A percentile compares a stretch with the other conserved stretches of the same genome.
Conservation (phyloP, 2,797 vertebrate genomes). For the Mormyrops boulengeri region DNA sequence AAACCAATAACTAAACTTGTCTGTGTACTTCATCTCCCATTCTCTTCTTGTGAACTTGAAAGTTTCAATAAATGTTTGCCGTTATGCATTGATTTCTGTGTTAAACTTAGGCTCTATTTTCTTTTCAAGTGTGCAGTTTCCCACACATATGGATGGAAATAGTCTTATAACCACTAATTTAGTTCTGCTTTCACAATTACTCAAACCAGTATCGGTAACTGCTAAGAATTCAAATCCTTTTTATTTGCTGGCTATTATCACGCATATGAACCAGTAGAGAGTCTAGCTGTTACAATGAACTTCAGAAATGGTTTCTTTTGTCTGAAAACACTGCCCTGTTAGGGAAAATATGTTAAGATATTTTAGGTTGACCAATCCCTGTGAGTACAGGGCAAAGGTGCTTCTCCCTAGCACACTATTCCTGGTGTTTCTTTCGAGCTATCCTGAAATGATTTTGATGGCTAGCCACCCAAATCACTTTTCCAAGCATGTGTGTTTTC, state of each 20-base stretch:
- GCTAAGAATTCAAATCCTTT: not conserved
- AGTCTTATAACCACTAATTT: not conserved
- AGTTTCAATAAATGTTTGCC: not conserved
- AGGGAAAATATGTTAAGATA: not conserved
- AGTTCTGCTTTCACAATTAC: conserved; percentile 7
- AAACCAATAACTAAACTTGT: not conserved
- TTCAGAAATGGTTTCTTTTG: not conserved
- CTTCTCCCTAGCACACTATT: not conserved
- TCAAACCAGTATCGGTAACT: not conserved
- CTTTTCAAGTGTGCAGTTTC: not conserved
- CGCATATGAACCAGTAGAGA: not conserved
- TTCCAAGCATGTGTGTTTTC: not conserved
- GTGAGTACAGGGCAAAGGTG: not conserved
- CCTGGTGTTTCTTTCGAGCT: not conserved
- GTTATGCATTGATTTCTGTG: not conserved
- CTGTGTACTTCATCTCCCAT: too few species aligned
- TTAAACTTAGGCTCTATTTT: not conserved
- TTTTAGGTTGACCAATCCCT: not conserved
- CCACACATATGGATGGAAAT: not conserved
- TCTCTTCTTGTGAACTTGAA: not conserved
- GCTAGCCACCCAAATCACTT: not conserved
- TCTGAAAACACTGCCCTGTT: not conserved
- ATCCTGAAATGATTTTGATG: not conserved
- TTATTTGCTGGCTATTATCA: not conserved
- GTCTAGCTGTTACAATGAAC: not conserved